Evolutionary conservation across 2,113 vertebrate genomes (phyloP).

Genomic region (Columba janthina): DNA sequence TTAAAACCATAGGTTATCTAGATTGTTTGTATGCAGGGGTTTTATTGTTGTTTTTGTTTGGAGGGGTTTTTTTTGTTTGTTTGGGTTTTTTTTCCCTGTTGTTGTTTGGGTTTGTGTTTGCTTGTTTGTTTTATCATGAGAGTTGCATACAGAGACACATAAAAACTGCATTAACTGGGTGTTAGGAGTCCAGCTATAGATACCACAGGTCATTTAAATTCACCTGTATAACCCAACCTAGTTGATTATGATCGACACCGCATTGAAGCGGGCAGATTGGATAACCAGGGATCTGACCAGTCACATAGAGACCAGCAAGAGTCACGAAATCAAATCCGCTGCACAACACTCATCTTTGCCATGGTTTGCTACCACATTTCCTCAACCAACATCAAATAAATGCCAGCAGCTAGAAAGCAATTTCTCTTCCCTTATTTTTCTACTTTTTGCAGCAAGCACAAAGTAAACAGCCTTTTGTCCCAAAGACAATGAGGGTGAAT

Average conservation of each 20-base stretch:
- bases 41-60: too few relatives aligned
- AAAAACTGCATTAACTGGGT: neutral
- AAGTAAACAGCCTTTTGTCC: slow-evolving; percentile 58
- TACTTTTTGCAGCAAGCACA: slow-evolving; percentile 19
- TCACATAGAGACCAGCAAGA: neutral
- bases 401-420: slow-evolving; percentile 33
- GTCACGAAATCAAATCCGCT: neutral
- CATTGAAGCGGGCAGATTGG: neutral
- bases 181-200: neutral
- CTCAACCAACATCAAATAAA: slow-evolving; percentile 11
- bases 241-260: fast-evolving
- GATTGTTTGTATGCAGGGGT: neutral
- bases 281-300: neutral
- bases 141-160: neutral
- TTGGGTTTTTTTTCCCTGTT: too few relatives aligned
- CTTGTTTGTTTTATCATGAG: too few relatives aligned
- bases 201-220: neutral
- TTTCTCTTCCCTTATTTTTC: slow-evolving; percentile 14
- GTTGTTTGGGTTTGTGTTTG: too few relatives aligned
- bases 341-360: neutral
- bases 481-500: slow-evolving; percentile 63
- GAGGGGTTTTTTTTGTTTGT: too few relatives aligned
- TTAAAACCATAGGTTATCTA: neutral
- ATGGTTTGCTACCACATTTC: neutral
- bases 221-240: neutral